A percentile compares a stretch with the other conserved stretches of the same genome.
phyloP scores from a whole-genome alignment of 2,888 invertebrate species.

The Plebejus anna region DNA sequence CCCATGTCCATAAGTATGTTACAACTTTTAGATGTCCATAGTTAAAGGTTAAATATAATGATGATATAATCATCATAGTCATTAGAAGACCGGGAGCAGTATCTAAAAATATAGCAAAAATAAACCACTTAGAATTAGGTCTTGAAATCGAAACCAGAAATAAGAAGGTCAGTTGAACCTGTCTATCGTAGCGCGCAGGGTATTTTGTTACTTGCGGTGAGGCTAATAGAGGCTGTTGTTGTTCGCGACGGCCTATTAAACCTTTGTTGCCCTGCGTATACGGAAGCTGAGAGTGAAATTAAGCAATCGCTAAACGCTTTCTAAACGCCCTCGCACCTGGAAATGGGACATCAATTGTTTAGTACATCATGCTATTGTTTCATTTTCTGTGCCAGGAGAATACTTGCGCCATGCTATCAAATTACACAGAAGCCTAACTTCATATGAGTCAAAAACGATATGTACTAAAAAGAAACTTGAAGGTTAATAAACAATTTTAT shows the following conservation, averaged over 20 bases:
- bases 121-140: background rate
- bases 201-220: background rate
- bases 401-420: background rate
- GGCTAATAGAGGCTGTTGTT: slow-evolving; percentile 18
- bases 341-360: slow-evolving; percentile 30
- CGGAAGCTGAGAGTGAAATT: slow-evolving; percentile 42
- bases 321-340: slow-evolving; percentile 39
- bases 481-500: background rate
- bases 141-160: slow-evolving; percentile 25
- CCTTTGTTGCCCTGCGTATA: slow-evolving; percentile 29
- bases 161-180: slow-evolving; percentile 23
- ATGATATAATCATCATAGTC: background rate
- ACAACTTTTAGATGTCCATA: too few relatives aligned
- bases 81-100: slow-evolving; percentile 13
- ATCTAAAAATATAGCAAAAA: slow-evolving; percentile 5
- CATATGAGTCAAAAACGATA: background rate
- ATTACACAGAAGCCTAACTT: background rate
- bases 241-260: slow-evolving; percentile 7
- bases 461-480: background rate
- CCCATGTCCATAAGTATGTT: too few relatives aligned
- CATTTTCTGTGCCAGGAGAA: slow-evolving; percentile 12
- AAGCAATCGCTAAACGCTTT: slow-evolving; percentile 41
- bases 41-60: background rate
- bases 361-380: slow-evolving; percentile 20
- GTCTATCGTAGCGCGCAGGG: background rate